Evolutionary conservation across 2,113 vertebrate genomes (phyloP).

Genomic region (Prionailurus bengalensis): DNA sequence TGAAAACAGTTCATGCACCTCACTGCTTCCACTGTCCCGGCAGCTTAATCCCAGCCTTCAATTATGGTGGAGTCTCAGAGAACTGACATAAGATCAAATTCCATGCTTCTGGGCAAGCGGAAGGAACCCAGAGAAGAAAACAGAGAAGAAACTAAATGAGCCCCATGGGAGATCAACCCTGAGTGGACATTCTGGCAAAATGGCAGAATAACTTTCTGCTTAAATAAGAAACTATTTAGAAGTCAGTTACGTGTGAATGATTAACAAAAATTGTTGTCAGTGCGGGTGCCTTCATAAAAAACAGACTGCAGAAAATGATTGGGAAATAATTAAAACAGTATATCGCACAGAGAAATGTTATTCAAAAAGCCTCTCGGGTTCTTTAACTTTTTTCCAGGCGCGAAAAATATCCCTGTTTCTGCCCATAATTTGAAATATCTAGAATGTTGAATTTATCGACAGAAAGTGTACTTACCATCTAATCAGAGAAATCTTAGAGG

Average conservation of each 20-base stretch:
- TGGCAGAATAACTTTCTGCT: slow-evolving; percentile 75
- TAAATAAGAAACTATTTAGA: slow-evolving; percentile 79
- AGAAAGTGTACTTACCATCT: slow-evolving; percentile 48
- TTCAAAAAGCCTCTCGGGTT: slow-evolving; percentile 66
- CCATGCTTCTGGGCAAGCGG: neutral
- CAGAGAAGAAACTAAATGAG: slow-evolving; percentile 62
- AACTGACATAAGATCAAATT: accelerated
- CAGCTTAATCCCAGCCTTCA: neutral
- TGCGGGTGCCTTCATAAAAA: slow-evolving; percentile 71
- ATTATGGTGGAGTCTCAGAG: neutral
- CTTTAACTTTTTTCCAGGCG: slow-evolving; percentile 59
- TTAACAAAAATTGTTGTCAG: slow-evolving; percentile 78
- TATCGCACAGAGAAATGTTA: slow-evolving; percentile 43
- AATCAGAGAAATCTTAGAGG: slow-evolving; percentile 26
- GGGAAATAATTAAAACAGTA: slow-evolving; percentile 84
- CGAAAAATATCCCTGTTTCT: slow-evolving; percentile 73
- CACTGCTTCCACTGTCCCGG: neutral
- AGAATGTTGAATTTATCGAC: slow-evolving; percentile 37
- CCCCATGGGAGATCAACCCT: slow-evolving; percentile 79
- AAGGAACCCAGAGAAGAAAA: slow-evolving; percentile 39
- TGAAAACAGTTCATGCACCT: neutral
- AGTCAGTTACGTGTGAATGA: slow-evolving; percentile 65
- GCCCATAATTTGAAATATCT: slow-evolving; percentile 32
- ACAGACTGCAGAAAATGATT: slow-evolving; percentile 79
- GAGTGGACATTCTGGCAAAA: slow-evolving; percentile 76